Conservation (phyloP, 1,140 invertebrate genomes). For the Leucophenga varia region DNA sequence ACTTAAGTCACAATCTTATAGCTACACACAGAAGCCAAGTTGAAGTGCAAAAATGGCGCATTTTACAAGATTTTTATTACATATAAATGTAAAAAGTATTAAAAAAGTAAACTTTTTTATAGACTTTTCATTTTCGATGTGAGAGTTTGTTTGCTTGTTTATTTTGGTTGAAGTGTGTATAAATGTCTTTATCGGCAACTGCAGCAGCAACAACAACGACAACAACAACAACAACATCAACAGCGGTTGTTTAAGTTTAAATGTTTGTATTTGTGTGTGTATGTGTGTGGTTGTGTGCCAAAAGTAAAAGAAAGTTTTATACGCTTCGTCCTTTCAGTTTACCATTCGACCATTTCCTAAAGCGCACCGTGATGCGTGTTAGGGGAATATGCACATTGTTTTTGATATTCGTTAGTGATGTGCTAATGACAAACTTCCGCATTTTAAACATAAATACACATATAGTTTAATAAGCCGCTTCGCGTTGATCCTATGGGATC, state of each 20-base stretch:
- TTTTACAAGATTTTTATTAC: conserved; percentile 55
- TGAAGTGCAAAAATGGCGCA: conserved; percentile 50
- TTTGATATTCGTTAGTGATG: too few species aligned
- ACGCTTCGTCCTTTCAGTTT: conserved; percentile 18
- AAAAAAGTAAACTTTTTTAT: conserved; percentile 52
- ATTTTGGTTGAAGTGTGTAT: background rate
- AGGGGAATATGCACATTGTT: conserved; percentile 32
- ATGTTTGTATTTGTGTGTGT: background rate
- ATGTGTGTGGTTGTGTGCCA: conserved; percentile 4
- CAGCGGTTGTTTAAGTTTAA: background rate
- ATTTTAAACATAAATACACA: too few species aligned
- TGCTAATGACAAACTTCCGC: too few species aligned
- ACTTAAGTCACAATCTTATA: too few species aligned
- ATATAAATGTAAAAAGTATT: conserved; percentile 51
- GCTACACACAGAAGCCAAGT: conserved; percentile 24
- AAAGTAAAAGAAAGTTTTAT: conserved; percentile 30
- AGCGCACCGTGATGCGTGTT: conserved; percentile 38
- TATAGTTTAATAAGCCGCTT: too few species aligned
- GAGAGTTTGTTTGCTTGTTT: background rate
- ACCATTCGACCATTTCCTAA: too few species aligned
- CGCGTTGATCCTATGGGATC: too few species aligned
- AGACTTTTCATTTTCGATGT: conserved; percentile 40
- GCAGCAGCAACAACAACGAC: too few species aligned
- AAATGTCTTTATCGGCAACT: background rate
- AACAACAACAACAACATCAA: too few species aligned